Conservation (phyloP, 2,113 vertebrate genomes). For the Sterna hirundo region DNA sequence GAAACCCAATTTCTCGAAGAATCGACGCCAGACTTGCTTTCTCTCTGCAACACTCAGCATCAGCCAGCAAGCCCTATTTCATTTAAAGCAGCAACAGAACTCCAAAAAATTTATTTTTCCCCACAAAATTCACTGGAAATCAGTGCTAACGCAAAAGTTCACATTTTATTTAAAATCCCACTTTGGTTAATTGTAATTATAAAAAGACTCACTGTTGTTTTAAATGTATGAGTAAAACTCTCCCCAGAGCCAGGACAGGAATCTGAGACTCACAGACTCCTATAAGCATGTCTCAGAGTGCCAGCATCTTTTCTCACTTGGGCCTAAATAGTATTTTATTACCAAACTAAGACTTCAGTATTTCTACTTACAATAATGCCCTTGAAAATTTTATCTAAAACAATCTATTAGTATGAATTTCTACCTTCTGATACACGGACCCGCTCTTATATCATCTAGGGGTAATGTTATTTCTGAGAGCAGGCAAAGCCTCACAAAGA, state of each 20-base stretch:
- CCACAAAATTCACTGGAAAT: neutral
- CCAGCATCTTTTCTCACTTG: neutral
- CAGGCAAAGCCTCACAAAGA: neutral
- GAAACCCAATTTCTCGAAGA: neutral
- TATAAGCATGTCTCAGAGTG: neutral
- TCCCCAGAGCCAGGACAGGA: neutral
- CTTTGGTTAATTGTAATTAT: neutral
- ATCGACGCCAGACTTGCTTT: neutral
- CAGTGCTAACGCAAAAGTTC: neutral
- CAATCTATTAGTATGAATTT: neutral
- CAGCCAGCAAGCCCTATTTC: neutral
- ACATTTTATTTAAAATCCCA: neutral
- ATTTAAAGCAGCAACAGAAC: neutral
- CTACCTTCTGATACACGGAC: neutral
- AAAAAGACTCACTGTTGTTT: neutral
- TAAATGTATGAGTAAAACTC: neutral
- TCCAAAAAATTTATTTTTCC: neutral
- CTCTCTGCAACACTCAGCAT: neutral
- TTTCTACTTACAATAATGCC: neutral
- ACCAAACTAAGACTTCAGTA: neutral
- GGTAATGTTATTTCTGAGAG: slow-evolving; percentile 31
- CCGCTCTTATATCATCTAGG: neutral
- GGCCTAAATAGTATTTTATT: neutral
- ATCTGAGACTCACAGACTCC: neutral
- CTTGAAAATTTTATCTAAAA: neutral